Conservation (phyloP, 1,140 invertebrate species). For the Halesus radiatus region DNA sequence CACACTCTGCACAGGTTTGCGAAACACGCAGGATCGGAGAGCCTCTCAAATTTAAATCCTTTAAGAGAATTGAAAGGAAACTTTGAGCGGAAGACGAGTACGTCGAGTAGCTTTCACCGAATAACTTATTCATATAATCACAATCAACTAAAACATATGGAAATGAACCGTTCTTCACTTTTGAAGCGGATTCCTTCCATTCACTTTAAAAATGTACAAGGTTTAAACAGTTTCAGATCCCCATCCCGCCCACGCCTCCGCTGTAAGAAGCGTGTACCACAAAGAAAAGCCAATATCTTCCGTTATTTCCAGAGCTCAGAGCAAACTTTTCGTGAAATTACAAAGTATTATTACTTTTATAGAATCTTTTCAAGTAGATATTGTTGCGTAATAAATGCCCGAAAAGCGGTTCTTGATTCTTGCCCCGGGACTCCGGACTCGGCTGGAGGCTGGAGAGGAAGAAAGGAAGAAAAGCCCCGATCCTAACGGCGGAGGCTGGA, state of each 20-base stretch:
- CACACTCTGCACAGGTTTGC: background rate
- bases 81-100: background rate
- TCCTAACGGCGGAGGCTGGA: no score
- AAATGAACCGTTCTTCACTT: background rate
- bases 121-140: constrained; percentile 1
- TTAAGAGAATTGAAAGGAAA: constrained; percentile 11
- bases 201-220: no score
- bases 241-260: background rate
- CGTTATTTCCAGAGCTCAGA: background rate
- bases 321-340: constrained; percentile 19
- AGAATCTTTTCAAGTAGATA: constrained; percentile 19
- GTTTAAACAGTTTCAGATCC: no score
- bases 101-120: background rate
- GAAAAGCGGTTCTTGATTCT: background rate
- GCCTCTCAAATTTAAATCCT: background rate
- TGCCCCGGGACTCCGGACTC: background rate
- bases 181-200: background rate
- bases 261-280: background rate
- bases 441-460: background rate
- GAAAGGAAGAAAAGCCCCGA: background rate
- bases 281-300: constrained; percentile 12
- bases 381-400: constrained; percentile 20
- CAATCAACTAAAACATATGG: constrained; percentile 16
- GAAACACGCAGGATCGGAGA: background rate
- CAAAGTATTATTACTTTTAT: constrained; percentile 7